These are phyloP conservation scores for Mobula hypostoma DNA, from an alignment of 2,113 vertebrate species.

Conservation along the genomic window DNA sequence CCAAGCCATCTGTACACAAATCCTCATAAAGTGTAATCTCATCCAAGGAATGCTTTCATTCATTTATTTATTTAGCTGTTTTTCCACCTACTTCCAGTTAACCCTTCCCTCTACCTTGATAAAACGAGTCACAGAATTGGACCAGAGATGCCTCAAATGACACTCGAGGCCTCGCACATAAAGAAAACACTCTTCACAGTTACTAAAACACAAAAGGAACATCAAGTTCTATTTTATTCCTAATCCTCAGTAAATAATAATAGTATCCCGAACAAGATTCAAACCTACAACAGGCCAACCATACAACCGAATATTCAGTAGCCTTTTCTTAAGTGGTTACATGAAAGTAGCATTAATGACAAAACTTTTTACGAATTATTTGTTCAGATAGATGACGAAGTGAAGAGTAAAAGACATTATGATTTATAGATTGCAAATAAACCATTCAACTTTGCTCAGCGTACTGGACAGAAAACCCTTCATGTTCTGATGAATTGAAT, in stretches of 20 bases:
- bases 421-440: no score
- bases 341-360: not conserved
- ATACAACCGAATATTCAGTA: not conserved
- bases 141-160: not conserved
- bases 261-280: not conserved
- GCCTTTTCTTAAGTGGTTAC: not conserved
- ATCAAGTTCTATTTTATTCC: not conserved
- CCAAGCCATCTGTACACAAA: slow-evolving; percentile 38
- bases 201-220: not conserved
- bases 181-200: slow-evolving; percentile 14
- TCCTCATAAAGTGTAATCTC: slow-evolving; percentile 36
- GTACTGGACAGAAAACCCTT: not conserved
- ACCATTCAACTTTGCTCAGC: no score
- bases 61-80: slow-evolving; percentile 37
- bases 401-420: not conserved
- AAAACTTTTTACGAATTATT: not conserved
- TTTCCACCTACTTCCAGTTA: slow-evolving; percentile 19
- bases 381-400: not conserved
- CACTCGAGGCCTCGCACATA: not conserved
- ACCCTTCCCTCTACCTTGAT: not conserved
- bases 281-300: not conserved
- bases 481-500: not conserved
- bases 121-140: no score
- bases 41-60: slow-evolving; percentile 37
- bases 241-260: not conserved